phyloP scores from a whole-genome alignment of 2,113 vertebrate species.

The Eleginops maclovinus region DNA sequence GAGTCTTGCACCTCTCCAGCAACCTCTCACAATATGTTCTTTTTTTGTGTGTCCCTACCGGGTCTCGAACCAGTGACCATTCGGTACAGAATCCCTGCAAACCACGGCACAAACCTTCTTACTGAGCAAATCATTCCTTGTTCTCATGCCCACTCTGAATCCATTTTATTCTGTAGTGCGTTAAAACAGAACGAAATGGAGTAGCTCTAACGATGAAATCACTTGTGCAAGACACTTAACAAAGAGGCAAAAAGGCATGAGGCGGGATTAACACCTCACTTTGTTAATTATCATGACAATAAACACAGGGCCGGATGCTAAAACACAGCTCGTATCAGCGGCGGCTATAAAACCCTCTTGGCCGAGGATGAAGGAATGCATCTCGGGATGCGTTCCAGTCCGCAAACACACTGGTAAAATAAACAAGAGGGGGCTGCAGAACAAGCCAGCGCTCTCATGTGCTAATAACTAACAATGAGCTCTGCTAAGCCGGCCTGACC shows the following conservation, averaged over 20 bases:
- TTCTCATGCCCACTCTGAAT: neutral
- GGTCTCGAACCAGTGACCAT: too few relatives aligned
- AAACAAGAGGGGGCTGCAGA: slow-evolving; percentile 69
- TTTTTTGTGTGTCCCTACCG: too few relatives aligned
- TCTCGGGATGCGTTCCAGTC: slow-evolving; percentile 70
- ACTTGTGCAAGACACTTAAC: slow-evolving; percentile 47
- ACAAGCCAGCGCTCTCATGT: slow-evolving; percentile 71
- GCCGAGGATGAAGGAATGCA: slow-evolving; percentile 76
- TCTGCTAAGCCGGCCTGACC: slow-evolving; percentile 73
- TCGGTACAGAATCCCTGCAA: too few relatives aligned
- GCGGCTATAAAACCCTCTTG: slow-evolving; percentile 71
- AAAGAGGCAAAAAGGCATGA: slow-evolving; percentile 45
- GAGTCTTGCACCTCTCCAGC: too few relatives aligned
- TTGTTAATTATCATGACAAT: slow-evolving; percentile 74
- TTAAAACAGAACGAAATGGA: neutral
- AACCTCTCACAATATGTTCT: too few relatives aligned
- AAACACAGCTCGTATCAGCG: slow-evolving; percentile 64
- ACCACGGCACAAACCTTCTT: too few relatives aligned
- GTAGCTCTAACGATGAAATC: slow-evolving; percentile 28
- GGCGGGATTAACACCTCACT: slow-evolving; percentile 67
- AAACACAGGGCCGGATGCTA: slow-evolving; percentile 63
- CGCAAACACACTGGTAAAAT: slow-evolving; percentile 76
- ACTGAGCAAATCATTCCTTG: neutral
- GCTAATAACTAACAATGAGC: slow-evolving; percentile 78
- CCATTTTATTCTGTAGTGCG: neutral